Base-by-base conservation (phyloP, 64 coral and sea anemone genomes). In the Actinia equina region DNA sequence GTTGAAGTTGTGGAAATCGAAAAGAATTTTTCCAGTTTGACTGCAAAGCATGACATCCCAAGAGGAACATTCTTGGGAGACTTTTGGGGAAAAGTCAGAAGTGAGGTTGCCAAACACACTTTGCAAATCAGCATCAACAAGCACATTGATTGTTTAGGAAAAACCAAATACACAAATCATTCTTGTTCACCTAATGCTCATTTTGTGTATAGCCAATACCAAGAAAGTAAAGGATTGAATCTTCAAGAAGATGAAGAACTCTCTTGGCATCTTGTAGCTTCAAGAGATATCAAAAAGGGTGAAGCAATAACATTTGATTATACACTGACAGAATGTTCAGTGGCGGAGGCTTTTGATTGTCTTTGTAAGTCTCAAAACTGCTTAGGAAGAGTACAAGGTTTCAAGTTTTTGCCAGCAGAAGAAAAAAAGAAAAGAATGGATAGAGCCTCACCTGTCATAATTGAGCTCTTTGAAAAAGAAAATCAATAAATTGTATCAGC, bases 261-360 rank as follows among this genome's bases (percentile, higher is more conserved):
- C 10, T 52, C 44, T 6, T 84, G 88, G 82, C 51, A 85, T 65
- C 43, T 90, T 25, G 44, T 90, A 15, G 59, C 88, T 14, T 58
- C 19, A 3, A 43, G 82, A 9, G 88, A 90, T 17, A 90, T 90
- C 61, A 11, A 23, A 27, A 84, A 90, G 49, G 88, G 88, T n/a
- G 88, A 90, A 83, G 81, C 52, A n/a, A 84, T 90, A 25, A 84
- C 88, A 15, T 84, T 71, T 69, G 82, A 90, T 71, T 90, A 90
- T 37, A 85, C 60, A 16, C 45, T 58, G 9, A 90, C 88, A 19
- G 88, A 90, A 23, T 90, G 77, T 37, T 46, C 52, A 42, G 56
- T 84, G 81, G 16, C 6, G 4, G 14, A 19, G 37, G 59, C 41
- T 27, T 90, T 90, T 71, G 41, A 60, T 7, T 90, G 88, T 51